Conservation (phyloP, 1,140 invertebrate genomes). For the Trachymyrmex cornetzi region DNA sequence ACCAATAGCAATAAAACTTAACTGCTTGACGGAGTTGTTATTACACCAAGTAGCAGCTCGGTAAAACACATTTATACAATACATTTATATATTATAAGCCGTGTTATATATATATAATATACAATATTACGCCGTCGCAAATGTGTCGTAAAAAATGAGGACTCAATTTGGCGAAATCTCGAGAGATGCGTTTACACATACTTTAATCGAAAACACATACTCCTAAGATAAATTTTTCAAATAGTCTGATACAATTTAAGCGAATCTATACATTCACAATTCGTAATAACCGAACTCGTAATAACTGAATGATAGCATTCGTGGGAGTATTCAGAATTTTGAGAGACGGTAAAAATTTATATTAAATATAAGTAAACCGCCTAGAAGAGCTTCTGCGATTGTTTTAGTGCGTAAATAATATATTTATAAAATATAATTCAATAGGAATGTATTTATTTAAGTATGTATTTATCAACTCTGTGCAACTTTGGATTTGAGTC, state of each 20-base stretch:
- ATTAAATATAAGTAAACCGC: too few species aligned
- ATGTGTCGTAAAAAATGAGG: background rate
- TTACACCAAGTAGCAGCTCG: background rate
- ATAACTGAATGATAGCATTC: background rate
- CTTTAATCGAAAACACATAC: background rate
- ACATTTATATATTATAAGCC: constrained; percentile 3
- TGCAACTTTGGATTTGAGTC: too few species aligned
- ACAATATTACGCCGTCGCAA: background rate
- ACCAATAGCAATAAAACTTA: constrained; percentile 52
- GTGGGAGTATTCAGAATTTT: too few species aligned
- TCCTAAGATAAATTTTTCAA: background rate
- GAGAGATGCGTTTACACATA: background rate
- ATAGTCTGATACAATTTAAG: background rate
- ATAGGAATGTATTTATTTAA: too few species aligned
- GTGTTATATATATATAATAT: background rate
- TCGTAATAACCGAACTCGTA: background rate
- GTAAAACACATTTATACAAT: constrained; percentile 24
- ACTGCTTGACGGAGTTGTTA: constrained; percentile 22
- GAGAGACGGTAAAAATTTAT: too few species aligned
- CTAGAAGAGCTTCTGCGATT: too few species aligned
- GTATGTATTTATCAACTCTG: too few species aligned
- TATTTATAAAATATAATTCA: too few species aligned
- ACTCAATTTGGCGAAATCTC: background rate
- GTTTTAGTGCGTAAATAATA: too few species aligned
- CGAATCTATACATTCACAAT: background rate